Conservation (phyloP, 2,113 vertebrate genomes). For the Lagopus muta region DNA sequence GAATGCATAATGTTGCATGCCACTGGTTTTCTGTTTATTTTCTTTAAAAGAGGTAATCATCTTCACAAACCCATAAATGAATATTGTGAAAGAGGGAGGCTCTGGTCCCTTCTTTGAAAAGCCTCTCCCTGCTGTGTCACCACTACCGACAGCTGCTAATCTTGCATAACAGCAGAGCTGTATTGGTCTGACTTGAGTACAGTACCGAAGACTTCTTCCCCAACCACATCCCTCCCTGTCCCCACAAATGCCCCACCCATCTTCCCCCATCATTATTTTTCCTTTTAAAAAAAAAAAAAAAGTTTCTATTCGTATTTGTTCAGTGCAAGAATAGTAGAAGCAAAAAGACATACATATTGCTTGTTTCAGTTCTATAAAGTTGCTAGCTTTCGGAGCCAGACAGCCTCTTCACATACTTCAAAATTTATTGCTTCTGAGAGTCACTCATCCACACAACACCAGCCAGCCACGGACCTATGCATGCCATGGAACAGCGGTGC, state of each 20-base stretch:
- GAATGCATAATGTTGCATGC: conserved; percentile 56
- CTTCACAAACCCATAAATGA: conserved; percentile 55
- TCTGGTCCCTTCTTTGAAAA: conserved; percentile 68
- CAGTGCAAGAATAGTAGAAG: conserved; percentile 81
- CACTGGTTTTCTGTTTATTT: conserved; percentile 59
- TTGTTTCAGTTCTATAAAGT: conserved; percentile 79
- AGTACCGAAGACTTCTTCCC: conserved; percentile 71
- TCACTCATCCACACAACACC: conserved; percentile 17
- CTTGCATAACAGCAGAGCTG: conserved; percentile 75
- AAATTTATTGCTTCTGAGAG: conserved; percentile 83
- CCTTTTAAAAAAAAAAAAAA: conserved; percentile 27
- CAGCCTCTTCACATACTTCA: conserved; percentile 78
- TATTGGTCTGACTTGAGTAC: conserved; percentile 76
- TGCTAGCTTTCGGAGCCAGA: conserved; percentile 71
- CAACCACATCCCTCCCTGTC: conserved; percentile 44
- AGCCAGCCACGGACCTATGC: neutral
- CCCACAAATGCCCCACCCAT: conserved; percentile 42
- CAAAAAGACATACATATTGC: conserved; percentile 81
- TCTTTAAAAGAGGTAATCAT: conserved; percentile 63
- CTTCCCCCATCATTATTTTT: conserved; percentile 69
- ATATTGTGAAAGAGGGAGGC: conserved; percentile 59
- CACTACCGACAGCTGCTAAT: conserved; percentile 65
- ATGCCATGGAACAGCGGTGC: rapidly evolving
- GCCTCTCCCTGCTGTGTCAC: conserved; percentile 57
- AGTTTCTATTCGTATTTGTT: conserved; percentile 75